Conservation (phyloP, 2,113 vertebrate species). For the Mellivora capensis region DNA sequence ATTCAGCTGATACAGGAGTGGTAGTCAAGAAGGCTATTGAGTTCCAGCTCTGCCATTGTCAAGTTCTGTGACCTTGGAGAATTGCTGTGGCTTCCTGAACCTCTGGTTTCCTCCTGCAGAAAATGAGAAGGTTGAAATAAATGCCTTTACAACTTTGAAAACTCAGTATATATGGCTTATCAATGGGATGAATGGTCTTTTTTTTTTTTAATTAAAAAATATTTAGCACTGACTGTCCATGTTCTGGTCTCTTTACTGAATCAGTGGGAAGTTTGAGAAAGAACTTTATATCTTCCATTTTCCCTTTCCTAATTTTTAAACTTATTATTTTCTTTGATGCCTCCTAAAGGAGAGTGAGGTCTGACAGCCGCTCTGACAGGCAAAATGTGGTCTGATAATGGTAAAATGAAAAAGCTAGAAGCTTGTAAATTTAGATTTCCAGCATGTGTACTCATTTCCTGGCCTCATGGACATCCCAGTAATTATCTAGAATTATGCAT, state of each 20-base stretch:
- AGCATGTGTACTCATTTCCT: conserved; percentile 8
- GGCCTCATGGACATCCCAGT: conserved; percentile 11
- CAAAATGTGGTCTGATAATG: not conserved
- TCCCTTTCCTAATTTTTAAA: not conserved
- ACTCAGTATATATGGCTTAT: not conserved
- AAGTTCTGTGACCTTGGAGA: not conserved
- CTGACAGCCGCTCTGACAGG: not conserved
- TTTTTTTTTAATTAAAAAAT: not conserved
- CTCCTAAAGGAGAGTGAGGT: not conserved
- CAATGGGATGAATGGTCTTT: not conserved
- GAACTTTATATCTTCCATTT: not conserved
- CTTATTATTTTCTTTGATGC: not conserved
- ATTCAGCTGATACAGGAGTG: not conserved
- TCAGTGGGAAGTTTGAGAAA: not conserved
- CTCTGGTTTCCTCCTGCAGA: not conserved
- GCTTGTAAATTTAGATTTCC: conserved; percentile 29
- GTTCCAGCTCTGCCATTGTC: not conserved
- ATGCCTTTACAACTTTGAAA: not conserved
- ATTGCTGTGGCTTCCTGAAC: not conserved
- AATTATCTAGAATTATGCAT: conserved; percentile 55
- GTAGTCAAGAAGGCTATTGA: not conserved
- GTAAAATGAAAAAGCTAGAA: not conserved
- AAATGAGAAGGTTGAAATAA: not conserved
- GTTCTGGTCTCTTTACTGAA: not conserved
- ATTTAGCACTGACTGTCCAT: not conserved